Evolutionary conservation across 2,888 invertebrate species (phyloP).

Genomic region (Apoda limacodes): DNA sequence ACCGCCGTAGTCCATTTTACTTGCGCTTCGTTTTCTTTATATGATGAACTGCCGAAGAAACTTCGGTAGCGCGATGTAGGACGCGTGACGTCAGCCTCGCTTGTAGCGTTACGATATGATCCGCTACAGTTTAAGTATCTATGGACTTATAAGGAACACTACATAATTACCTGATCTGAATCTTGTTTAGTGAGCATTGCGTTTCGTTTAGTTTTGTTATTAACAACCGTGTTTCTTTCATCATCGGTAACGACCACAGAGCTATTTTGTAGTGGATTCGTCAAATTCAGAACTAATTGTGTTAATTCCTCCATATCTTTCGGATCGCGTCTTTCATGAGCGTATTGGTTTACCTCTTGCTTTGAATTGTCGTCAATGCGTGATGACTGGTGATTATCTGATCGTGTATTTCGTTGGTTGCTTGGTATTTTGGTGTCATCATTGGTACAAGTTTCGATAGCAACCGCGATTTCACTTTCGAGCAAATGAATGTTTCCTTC

Average conservation of each 20-base stretch:
- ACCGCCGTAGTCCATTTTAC: no score
- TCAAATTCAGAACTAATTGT: conserved; percentile 32
- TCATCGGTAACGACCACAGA: no score
- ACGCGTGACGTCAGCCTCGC: no score
- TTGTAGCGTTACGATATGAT: no score
- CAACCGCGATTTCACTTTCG: conserved; percentile 46
- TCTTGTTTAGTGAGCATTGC: conserved; percentile 34
- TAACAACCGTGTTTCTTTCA: conserved; percentile 30
- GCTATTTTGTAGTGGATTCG: no score
- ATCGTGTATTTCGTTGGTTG: no score
- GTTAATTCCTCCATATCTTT: conserved; percentile 32
- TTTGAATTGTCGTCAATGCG: conserved; percentile 35
- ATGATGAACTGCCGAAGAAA: no score
- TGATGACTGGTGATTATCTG: conserved; percentile 22
- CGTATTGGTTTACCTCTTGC: conserved; percentile 32
- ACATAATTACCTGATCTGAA: conserved; percentile 36
- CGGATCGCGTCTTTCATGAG: conserved; percentile 37
- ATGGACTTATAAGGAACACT: background rate
- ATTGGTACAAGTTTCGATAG: conserved; percentile 38
- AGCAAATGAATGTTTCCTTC: conserved; percentile 55
- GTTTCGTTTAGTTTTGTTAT: conserved; percentile 36
- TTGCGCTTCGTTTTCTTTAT: no score
- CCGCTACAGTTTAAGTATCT: no score
- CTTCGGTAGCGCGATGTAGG: no score
- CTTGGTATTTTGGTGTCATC: conserved; percentile 10